These are phyloP conservation scores for Magallana ariakensis DNA, from an alignment of 1,140 invertebrate genomes.

Conservation along the genomic window DNA sequence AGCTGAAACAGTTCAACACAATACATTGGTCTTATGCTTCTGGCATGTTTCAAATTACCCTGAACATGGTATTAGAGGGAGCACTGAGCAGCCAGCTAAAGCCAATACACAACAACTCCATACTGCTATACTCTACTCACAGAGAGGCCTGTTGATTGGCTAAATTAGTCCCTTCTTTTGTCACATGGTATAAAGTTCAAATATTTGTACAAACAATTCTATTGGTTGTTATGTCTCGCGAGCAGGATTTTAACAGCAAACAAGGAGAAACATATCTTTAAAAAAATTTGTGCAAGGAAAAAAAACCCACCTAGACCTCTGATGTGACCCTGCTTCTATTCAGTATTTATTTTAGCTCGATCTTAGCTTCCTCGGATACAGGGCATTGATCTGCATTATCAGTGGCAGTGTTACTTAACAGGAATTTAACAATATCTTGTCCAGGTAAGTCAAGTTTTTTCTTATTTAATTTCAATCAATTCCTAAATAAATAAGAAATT, in stretches of 20 bases:
- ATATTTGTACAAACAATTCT: conserved; percentile 22
- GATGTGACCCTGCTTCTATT: background rate
- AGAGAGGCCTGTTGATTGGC: background rate
- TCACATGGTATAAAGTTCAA: conserved; percentile 29
- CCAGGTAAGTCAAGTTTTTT: too few species aligned
- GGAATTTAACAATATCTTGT: too few species aligned
- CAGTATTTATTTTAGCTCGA: conserved; percentile 14
- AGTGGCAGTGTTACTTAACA: background rate
- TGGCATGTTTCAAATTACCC: too few species aligned
- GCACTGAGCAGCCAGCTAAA: background rate
- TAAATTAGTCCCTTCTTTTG: background rate
- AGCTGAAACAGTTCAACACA: too few species aligned
- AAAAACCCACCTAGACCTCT: background rate
- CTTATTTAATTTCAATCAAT: too few species aligned
- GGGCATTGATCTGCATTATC: background rate
- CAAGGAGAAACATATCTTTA: background rate
- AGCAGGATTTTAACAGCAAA: conserved; percentile 10
- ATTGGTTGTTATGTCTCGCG: background rate
- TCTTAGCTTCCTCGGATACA: background rate
- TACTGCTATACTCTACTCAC: background rate
- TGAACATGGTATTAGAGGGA: background rate
- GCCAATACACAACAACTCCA: background rate
- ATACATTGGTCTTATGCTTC: too few species aligned
- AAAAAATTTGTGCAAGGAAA: conserved; percentile 11
- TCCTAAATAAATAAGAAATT: too few species aligned